phyloP scores from a whole-genome alignment of 2,797 vertebrate genomes.

The Mico argentatus region DNA sequence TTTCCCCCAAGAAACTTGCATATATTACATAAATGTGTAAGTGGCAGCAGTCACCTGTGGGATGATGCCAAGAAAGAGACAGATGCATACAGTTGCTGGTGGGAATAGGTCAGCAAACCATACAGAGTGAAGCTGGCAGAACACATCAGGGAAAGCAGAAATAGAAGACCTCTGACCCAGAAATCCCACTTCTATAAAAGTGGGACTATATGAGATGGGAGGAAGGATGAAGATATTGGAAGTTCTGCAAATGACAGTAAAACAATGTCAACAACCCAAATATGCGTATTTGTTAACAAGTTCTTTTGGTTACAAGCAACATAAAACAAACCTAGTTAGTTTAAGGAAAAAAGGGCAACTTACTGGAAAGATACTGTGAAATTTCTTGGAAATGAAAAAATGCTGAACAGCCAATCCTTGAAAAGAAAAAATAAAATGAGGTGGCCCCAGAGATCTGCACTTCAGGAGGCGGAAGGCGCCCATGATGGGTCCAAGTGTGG shows the following conservation, averaged over 20 bases:
- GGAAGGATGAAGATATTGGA: neutral
- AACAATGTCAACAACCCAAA: neutral
- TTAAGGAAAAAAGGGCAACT: neutral
- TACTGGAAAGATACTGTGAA: neutral
- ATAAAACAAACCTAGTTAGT: neutral
- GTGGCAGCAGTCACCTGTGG: neutral
- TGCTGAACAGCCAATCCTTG: neutral
- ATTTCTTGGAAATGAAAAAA: constrained; percentile 32
- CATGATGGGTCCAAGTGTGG: too few species aligned
- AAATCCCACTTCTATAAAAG: neutral
- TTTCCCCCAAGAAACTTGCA: neutral
- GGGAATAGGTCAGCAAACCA: neutral
- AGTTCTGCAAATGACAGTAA: neutral
- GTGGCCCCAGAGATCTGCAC: fast-evolving
- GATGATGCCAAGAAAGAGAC: neutral
- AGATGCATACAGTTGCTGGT: fast-evolving
- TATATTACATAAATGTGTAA: neutral
- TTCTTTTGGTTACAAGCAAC: constrained; percentile 16
- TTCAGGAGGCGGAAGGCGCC: neutral
- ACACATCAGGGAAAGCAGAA: neutral
- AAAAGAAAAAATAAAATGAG: neutral
- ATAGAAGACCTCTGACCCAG: neutral
- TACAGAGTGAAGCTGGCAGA: neutral
- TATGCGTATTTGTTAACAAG: neutral
- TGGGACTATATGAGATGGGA: neutral